These are phyloP conservation scores for Lepidothrix coronata DNA, from an alignment of 2,113 vertebrate genomes.

Conservation along the genomic window DNA sequence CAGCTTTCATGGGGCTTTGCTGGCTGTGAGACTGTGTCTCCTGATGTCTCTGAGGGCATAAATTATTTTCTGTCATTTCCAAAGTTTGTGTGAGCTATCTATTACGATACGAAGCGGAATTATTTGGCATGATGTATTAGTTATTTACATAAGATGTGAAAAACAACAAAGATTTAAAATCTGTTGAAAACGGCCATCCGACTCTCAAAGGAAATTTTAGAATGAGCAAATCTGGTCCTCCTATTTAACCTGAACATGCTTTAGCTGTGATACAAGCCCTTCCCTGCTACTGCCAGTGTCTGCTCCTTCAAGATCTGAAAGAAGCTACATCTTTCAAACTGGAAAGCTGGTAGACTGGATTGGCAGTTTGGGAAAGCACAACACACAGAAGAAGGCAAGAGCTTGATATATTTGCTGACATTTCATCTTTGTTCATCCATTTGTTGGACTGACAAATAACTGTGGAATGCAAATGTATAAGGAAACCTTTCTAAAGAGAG, in stretches of 20 bases:
- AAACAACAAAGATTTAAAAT: not conserved
- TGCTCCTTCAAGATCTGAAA: not conserved
- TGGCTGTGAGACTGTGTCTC: not conserved
- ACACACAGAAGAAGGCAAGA: not conserved
- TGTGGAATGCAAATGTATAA: not conserved
- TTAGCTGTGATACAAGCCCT: not conserved
- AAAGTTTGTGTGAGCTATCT: not conserved
- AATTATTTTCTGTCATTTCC: not conserved
- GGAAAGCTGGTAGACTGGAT: not conserved
- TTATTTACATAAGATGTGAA: not conserved
- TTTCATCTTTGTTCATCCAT: slow-evolving; percentile 21
- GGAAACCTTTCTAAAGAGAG: not conserved
- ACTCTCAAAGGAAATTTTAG: not conserved
- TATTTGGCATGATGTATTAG: not conserved
- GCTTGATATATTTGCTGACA: not conserved
- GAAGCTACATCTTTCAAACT: not conserved
- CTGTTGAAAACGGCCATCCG: not conserved
- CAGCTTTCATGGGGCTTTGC: not conserved
- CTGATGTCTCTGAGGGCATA: accelerated
- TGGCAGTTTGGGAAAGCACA: not conserved
- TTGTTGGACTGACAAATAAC: slow-evolving; percentile 20
- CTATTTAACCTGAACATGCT: not conserved
- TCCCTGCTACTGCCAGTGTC: not conserved
- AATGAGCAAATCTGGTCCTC: not conserved
- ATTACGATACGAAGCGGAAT: not conserved